Evolutionary conservation across 2,113 vertebrate genomes (phyloP).

Genomic region (Ameiurus melas): DNA sequence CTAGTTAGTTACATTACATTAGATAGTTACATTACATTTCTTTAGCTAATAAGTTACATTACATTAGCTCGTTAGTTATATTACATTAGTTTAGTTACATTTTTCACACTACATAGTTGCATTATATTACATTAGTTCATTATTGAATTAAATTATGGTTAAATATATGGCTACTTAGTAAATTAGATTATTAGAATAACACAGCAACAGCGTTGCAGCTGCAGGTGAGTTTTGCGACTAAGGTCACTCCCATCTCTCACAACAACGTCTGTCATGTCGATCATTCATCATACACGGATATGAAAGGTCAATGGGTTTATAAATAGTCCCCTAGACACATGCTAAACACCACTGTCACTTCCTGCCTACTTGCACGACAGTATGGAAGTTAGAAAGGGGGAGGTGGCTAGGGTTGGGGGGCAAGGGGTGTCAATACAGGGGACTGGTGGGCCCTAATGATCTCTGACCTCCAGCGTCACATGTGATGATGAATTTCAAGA

Average conservation of each 20-base stretch:
- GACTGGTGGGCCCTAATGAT: neutral
- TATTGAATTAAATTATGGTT: too few species aligned
- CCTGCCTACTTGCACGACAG: slow-evolving; percentile 19
- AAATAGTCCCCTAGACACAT: slow-evolving; percentile 37
- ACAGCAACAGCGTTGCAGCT: neutral
- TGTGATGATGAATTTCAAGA: slow-evolving; percentile 20
- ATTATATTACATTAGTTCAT: too few species aligned
- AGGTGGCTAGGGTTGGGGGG: too few species aligned
- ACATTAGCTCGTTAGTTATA: neutral
- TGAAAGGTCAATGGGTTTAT: slow-evolving; percentile 51
- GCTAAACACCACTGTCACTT: slow-evolving; percentile 39
- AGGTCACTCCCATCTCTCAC: slow-evolving; percentile 30
- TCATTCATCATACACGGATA: slow-evolving; percentile 28
- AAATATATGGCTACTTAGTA: neutral
- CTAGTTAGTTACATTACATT: neutral
- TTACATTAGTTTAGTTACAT: neutral
- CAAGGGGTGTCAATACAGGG: neutral
- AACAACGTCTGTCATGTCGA: slow-evolving; percentile 42
- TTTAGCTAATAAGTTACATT: neutral
- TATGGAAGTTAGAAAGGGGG: neutral
- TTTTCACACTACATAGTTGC: too few species aligned
- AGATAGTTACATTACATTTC: neutral
- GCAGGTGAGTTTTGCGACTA: slow-evolving; percentile 23
- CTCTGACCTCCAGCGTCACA: slow-evolving; percentile 23
- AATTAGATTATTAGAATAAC: neutral